Evolutionary conservation across 2,888 invertebrate species (phyloP), one percentile per base, ranked within the genome.

Genomic region (Argyresthia albistria): DNA sequence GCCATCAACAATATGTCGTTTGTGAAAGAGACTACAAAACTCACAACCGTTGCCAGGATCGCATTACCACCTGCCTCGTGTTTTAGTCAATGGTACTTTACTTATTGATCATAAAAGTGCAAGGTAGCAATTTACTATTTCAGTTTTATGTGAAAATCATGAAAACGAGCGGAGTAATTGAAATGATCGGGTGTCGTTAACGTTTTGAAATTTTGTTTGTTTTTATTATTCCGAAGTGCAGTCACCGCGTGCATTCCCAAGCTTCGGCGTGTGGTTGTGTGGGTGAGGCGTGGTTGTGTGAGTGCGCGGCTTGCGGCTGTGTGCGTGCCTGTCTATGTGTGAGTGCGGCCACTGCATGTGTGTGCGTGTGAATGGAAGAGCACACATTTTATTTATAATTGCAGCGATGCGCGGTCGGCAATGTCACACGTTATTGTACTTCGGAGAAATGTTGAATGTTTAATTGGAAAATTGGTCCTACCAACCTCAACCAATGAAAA

Each of bases 161-260:
- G 9, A 39, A 39, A 39, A 35, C 16, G 11, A 35, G 11, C 46
- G 10, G 45, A 45, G 8, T 45, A 7, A 25, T 25, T 25, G 25
- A 25, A 25, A 25, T 25, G 25, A 15, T 10, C 50, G 50, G 54
- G 55, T 59, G 60, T 56, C 58, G 57, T 62, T 63, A 60, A 57
- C 61, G 54, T 53, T 56, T 76, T 77, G 76, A 74, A 78, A 79
- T 81, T 80, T 79, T 83, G 82, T 84, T 87, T 87, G 80, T 87
- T 84, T 87, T 83, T 86, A 75, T 87, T 86, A 84, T 82, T 82
- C 37, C 80, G 82, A 77, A 86, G 86, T 87, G 86, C 86, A 86
- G 84, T 86, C 86, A 86, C 84, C 84, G 86, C 84, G 73, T 82
- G 84, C 86, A 84, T 86, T 86, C 83, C 76, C 83, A 76, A 60